Conservation (phyloP, 2,888 invertebrate species). For the Tetropium fuscum region DNA sequence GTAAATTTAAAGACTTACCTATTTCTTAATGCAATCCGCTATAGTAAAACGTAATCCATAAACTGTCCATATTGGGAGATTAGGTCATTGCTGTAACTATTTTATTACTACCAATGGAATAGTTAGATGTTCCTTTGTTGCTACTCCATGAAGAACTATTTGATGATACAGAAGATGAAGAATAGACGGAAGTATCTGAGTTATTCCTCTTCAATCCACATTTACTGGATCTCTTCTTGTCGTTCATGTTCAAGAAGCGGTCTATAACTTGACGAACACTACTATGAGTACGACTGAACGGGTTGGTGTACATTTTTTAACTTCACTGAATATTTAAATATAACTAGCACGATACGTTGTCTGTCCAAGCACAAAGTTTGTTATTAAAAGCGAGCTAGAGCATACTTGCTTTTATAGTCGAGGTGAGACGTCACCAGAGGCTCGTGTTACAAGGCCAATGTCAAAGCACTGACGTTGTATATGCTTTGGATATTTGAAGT, state of each 20-base stretch:
- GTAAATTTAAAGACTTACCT: constrained; percentile 1
- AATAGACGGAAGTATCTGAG: constrained; percentile 38
- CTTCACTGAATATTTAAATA: constrained; percentile 1
- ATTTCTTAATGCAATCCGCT: constrained; percentile 13
- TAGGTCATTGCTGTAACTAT: constrained; percentile 17
- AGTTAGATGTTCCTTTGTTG: constrained; percentile 27
- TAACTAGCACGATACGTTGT: background rate
- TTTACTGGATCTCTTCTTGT: constrained; percentile 38
- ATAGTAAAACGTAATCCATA: constrained; percentile 2
- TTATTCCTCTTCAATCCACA: constrained; percentile 40
- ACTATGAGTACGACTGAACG: constrained; percentile 78
- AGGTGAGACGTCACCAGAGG: constrained; percentile 10
- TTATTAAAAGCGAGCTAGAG: background rate
- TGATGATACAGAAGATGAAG: constrained; percentile 36
- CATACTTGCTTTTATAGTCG: constrained; percentile 17
- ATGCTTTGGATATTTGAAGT: background rate
- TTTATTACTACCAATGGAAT: constrained; percentile 30
- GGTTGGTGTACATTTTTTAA: constrained; percentile 75
- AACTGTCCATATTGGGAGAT: background rate
- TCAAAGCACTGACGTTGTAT: constrained; percentile 14
- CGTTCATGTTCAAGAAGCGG: constrained; percentile 69
- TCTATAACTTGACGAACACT: constrained; percentile 76
- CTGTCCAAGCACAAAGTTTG: constrained; percentile 5
- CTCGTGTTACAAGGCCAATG: constrained; percentile 27
- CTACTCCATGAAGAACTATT: constrained; percentile 27